These are phyloP conservation scores for Poeciliopsis occidentalis DNA, from an alignment of 2,113 vertebrate genomes.

Conservation along the genomic window DNA sequence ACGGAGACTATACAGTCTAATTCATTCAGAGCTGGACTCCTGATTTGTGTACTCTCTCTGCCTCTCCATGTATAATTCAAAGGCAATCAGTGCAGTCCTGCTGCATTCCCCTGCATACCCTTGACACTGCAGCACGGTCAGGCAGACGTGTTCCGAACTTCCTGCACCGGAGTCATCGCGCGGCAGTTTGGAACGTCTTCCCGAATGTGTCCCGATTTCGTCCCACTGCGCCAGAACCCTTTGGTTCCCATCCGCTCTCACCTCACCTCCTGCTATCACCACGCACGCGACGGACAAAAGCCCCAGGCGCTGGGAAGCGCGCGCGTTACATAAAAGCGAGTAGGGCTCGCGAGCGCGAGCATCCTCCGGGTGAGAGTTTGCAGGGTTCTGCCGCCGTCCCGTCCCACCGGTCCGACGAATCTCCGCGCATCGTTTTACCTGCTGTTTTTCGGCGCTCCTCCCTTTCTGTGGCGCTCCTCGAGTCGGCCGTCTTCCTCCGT, in stretches of 20 bases:
- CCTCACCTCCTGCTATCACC: slow-evolving; percentile 1
- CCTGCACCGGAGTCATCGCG: slow-evolving; percentile 37
- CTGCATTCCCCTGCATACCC: slow-evolving; percentile 38
- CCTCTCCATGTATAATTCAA: not conserved
- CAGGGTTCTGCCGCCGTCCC: slow-evolving; percentile 38
- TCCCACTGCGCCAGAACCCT: slow-evolving; percentile 26
- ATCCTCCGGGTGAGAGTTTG: slow-evolving; percentile 28
- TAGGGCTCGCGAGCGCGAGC: slow-evolving; percentile 10
- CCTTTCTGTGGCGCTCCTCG: slow-evolving; percentile 10
- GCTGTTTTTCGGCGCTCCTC: slow-evolving; percentile 42
- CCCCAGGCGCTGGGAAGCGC: no score
- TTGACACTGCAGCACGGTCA: slow-evolving; percentile 13
- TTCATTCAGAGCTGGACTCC: not conserved
- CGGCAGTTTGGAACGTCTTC: slow-evolving; percentile 30
- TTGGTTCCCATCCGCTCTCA: slow-evolving; percentile 26
- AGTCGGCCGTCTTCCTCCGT: slow-evolving; percentile 15
- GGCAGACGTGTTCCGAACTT: slow-evolving; percentile 25
- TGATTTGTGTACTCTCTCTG: not conserved
- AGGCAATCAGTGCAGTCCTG: slow-evolving; percentile 9
- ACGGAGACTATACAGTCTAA: not conserved
- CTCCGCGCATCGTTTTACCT: slow-evolving; percentile 57
- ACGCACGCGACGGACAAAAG: not conserved
- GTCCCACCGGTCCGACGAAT: slow-evolving; percentile 46
- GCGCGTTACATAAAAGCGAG: not conserved
- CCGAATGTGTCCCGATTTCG: slow-evolving; percentile 37